Percentiles rank a stretch among this genome's conserved stretches.
These are phyloP conservation scores for Calypte anna DNA, from an alignment of 2,113 vertebrate genomes.

Conservation along the genomic window DNA sequence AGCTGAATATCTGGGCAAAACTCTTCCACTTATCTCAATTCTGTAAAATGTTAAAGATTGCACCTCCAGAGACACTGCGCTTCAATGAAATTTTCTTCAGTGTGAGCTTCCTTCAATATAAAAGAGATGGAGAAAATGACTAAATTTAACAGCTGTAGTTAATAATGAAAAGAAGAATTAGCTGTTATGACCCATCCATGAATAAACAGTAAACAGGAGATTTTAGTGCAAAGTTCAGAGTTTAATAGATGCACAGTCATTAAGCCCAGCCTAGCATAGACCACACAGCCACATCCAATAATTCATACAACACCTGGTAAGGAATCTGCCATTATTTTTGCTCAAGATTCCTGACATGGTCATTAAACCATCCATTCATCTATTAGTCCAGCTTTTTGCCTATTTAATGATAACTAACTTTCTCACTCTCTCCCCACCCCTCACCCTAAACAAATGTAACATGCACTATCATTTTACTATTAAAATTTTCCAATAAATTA, in stretches of 20 bases:
- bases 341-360: neutral
- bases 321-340: neutral
- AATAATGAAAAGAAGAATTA: neutral
- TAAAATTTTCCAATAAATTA: neutral
- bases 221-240: neutral
- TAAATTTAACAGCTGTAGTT: neutral
- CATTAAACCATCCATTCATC: neutral
- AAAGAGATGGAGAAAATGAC: neutral
- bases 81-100: neutral
- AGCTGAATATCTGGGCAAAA: neutral
- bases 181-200: neutral
- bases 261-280: neutral
- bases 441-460: neutral
- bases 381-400: neutral
- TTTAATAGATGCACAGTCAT: neutral
- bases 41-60: neutral
- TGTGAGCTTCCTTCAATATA: neutral
- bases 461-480: neutral
- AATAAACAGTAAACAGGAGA: slow-evolving; percentile 12
- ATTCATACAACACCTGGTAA: neutral
- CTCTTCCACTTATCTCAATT: neutral
- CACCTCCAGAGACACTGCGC: neutral
- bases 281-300: neutral
- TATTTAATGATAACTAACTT: neutral
- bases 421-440: neutral